Evolutionary conservation across 2,888 invertebrate genomes (phyloP).

Genomic region (Seira musarum): DNA sequence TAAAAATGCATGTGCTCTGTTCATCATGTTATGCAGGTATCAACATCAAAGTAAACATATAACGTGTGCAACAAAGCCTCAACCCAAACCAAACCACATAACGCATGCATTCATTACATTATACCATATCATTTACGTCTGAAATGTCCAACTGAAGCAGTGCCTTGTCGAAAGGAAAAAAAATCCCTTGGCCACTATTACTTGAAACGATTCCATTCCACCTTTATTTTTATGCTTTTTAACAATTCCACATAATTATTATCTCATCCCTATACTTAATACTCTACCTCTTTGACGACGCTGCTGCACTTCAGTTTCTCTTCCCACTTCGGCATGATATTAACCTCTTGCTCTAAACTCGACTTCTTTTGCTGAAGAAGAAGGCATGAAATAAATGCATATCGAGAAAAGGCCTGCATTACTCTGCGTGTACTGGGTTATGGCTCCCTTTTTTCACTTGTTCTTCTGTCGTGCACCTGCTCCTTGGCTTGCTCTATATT

Average conservation of each 20-base stretch:
- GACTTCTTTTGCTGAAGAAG: too few species aligned
- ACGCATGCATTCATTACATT: constrained; percentile 30
- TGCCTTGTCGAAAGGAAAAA: not conserved
- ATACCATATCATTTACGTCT: not conserved
- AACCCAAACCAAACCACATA: constrained; percentile 1
- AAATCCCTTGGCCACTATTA: constrained; percentile 26
- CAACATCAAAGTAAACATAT: too few species aligned
- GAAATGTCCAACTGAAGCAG: constrained; percentile 30
- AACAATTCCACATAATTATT: constrained; percentile 43
- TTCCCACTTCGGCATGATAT: constrained; percentile 26
- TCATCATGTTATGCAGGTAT: too few species aligned
- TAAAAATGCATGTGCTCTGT: constrained; percentile 27
- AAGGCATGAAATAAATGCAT: too few species aligned
- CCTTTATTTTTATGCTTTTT: constrained; percentile 32
- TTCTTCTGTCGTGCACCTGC: constrained; percentile 40
- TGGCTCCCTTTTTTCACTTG: constrained; percentile 30
- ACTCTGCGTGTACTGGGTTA: not conserved
- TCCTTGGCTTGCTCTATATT: constrained; percentile 29
- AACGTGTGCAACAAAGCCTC: too few species aligned
- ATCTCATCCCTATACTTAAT: constrained; percentile 42
- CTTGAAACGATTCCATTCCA: constrained; percentile 17
- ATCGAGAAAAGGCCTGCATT: too few species aligned
- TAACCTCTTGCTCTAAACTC: constrained; percentile 40
- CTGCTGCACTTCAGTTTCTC: not conserved
- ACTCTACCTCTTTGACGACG: not conserved